Conservation (phyloP, 2,113 vertebrate genomes). For the Telmatochromis sp. region DNA sequence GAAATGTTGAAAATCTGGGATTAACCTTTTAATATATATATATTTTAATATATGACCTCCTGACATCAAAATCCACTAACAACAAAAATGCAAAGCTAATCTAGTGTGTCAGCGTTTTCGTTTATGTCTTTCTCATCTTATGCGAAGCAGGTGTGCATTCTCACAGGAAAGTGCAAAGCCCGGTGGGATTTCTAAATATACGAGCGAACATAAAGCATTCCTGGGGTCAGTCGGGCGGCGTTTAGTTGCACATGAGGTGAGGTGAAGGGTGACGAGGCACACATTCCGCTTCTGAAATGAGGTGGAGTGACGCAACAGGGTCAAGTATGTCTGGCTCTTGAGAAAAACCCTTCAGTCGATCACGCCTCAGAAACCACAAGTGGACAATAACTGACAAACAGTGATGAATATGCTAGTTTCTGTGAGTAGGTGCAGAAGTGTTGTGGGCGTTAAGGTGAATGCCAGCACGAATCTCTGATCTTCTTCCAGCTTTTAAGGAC, state of each 20-base stretch:
- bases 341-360: neutral
- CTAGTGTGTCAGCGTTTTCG: neutral
- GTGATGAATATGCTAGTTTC: neutral
- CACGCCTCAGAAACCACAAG: neutral
- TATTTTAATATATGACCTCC: neutral
- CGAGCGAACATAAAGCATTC: slow-evolving; percentile 21
- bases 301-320: slow-evolving; percentile 3
- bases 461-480: neutral
- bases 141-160: slow-evolving; percentile 19
- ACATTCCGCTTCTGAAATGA: slow-evolving; percentile 4
- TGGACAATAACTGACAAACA: neutral
- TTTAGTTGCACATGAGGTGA: slow-evolving; percentile 23
- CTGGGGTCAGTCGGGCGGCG: slow-evolving; percentile 3
- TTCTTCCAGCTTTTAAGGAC: neutral
- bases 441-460: neutral
- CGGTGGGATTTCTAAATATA: slow-evolving; percentile 50
- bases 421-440: neutral
- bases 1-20: neutral
- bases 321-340: neutral
- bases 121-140: neutral
- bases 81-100: neutral
- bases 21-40: neutral
- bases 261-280: neutral
- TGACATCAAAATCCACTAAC: neutral
- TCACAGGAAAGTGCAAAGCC: slow-evolving; percentile 11